phyloP scores from a whole-genome alignment of 2,797 vertebrate species.

The Merluccius polli region DNA sequence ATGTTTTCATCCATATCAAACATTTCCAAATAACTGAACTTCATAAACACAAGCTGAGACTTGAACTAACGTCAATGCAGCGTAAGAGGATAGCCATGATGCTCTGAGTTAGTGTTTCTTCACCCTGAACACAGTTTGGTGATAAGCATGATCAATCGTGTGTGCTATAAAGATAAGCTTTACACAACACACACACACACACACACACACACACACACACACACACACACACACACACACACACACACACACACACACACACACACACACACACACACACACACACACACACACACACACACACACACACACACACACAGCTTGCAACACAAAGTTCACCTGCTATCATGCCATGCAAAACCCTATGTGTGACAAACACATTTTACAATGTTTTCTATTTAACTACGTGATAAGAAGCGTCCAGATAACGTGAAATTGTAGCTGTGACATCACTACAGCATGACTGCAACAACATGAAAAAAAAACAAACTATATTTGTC shows the following conservation, averaged over 20 bases:
- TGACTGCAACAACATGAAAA: not conserved
- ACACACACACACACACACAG: not conserved
- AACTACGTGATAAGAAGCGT: not conserved
- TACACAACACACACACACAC: slow-evolving; percentile 74
- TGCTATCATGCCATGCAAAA: not conserved
- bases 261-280: not conserved
- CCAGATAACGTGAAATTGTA: not conserved
- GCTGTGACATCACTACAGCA: not conserved
- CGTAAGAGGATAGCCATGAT: not conserved
- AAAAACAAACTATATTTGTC: not conserved
- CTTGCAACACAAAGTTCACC: not conserved
- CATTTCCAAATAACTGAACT: not conserved
- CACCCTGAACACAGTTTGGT: not conserved
- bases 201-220: not conserved
- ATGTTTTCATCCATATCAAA: not conserved
- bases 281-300: not conserved
- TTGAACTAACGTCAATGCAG: not conserved
- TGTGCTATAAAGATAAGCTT: not conserved
- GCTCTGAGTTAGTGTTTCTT: not conserved
- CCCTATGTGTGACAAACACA: not conserved
- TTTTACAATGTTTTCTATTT: not conserved
- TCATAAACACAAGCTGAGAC: not conserved
- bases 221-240: slow-evolving; percentile 74
- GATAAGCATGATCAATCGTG: not conserved
- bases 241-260: not conserved